Conservation (phyloP, 2,797 vertebrate species). For the Naso thynnoides region DNA sequence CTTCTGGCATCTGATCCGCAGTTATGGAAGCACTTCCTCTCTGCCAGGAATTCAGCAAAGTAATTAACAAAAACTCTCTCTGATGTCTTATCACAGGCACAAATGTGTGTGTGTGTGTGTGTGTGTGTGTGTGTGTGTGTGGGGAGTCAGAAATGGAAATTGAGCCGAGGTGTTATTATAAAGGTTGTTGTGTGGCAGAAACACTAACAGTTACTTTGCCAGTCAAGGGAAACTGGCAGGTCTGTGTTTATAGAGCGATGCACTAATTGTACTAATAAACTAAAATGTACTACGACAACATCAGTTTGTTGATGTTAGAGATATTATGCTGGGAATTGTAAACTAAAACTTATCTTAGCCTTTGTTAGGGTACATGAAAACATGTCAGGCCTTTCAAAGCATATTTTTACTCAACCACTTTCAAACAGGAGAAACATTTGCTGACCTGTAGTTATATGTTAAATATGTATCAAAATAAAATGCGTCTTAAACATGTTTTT, state of each 20-base stretch:
- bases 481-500: neutral
- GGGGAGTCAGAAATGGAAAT: conserved; percentile 10
- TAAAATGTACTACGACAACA: conserved; percentile 62
- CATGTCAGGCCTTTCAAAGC: conserved; percentile 30
- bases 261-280: conserved; percentile 67
- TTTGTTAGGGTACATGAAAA: conserved; percentile 24
- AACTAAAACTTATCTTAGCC: conserved; percentile 49
- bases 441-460: neutral
- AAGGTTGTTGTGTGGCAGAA: conserved; percentile 37
- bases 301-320: conserved; percentile 58
- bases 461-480: too few relatives aligned
- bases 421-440: neutral
- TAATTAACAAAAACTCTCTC: conserved; percentile 71
- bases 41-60: conserved; percentile 68
- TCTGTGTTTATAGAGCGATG: conserved; percentile 57
- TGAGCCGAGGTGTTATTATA: conserved; percentile 16
- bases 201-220: conserved; percentile 56
- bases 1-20: conserved; percentile 55
- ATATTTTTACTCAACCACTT: conserved; percentile 3
- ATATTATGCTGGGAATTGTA: conserved; percentile 55
- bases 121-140: conserved; percentile 12
- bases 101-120: conserved; percentile 30
- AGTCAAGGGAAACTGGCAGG: conserved; percentile 33
- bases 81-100: conserved; percentile 73
- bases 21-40: conserved; percentile 72